Evolutionary conservation across 2,888 invertebrate genomes (phyloP).

Genomic region (Cerastis leucographa): DNA sequence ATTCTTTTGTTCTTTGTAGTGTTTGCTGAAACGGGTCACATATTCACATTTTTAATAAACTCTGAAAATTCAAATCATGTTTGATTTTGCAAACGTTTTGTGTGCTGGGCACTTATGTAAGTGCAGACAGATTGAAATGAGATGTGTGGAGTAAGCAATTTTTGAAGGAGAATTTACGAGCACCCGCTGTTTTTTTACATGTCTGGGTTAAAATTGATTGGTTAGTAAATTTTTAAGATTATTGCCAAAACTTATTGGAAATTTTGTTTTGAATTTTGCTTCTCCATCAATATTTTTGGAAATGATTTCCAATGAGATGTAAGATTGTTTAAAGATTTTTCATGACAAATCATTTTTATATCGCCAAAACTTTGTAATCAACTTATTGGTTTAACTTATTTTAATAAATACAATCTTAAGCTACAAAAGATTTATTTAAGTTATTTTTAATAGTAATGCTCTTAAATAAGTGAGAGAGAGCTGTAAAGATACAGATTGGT

Average conservation of each 20-base stretch:
- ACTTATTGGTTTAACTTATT: neutral
- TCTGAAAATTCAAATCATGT: constrained; percentile 26
- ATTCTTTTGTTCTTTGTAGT: constrained; percentile 59
- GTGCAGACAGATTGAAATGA: constrained; percentile 4
- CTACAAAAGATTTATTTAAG: neutral
- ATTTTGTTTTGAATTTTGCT: neutral
- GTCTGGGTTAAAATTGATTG: neutral
- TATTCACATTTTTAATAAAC: constrained; percentile 38
- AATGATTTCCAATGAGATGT: neutral
- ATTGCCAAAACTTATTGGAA: neutral
- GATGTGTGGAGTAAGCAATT: constrained; percentile 6
- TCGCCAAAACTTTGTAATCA: neutral
- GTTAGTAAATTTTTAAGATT: neutral
- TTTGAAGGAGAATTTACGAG: constrained; percentile 9
- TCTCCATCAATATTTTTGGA: neutral
- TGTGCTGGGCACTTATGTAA: constrained; percentile 1
- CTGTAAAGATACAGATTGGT: neutral
- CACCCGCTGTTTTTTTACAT: neutral
- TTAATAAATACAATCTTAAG: neutral
- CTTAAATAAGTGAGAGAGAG: neutral
- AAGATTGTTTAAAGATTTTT: neutral
- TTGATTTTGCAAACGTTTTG: constrained; percentile 43
- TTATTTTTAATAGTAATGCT: neutral
- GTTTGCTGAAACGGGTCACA: constrained; percentile 55
- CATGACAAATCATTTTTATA: neutral